Base-by-base conservation (phyloP, 1,140 invertebrate genomes). In the Bactericera cockerelli region DNA sequence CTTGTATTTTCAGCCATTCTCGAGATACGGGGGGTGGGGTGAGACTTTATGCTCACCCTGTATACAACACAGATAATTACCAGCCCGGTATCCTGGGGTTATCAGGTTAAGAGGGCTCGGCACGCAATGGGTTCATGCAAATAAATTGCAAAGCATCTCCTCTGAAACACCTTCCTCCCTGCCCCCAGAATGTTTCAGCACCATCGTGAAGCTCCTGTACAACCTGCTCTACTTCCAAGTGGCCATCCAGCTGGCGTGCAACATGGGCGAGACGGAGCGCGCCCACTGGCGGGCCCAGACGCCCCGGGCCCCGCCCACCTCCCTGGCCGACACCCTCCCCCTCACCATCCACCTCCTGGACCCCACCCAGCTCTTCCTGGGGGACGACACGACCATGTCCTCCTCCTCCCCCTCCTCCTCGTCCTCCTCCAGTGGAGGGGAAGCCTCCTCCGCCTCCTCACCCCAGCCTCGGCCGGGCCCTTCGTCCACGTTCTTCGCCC, bases 191-290 rank as follows among this genome's bases (percentile, higher is more conserved):
- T 91, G 93, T 70, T 93, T 89, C 70, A 84, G 82, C 8, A 83
- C 83, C 67, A 80, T 94, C 61, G 84, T 94, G 0, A 84, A 86
- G 68, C 80, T 85, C 63, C 72, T 94, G 31, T 95, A 91, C 74
- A 91, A 93, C 73, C 75, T 94, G 38, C 74, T 86, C 39, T 93
- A 89, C 71, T 84, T 93, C 69, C 90, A 95, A 79, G 82, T 89
- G 33, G 76, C 93, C 22, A 71, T 82, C 1, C 81, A 84, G 64
- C 66, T 89, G 6, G 83, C 77, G 28, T 83, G 78, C 70, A 78
- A 76, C 64, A 77, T 90, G 69, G 71, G 74, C 1, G 75, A 62
- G 67, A 74, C 65, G 55, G 80, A 74, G 66, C 74, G 69, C 13
- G 25, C 26, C 28, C 53, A 60, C 16, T 67, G 66, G 61, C 25